Base-by-base conservation (phyloP, 2,113 vertebrate species). In the Perca schrenkii region DNA sequence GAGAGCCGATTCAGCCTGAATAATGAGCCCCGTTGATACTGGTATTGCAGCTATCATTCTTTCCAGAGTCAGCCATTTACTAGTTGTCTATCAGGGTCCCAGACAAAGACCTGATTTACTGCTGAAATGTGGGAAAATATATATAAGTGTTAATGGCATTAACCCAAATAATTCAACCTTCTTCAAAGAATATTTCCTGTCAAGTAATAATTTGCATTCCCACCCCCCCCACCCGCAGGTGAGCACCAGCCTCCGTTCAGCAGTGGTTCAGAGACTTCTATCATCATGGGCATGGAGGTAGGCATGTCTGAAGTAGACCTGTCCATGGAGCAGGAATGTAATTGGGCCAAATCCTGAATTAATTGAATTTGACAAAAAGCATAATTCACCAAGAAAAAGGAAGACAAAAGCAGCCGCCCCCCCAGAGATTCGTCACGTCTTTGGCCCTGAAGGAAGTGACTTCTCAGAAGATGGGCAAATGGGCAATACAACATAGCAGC, bases 221-320 rank as follows among this genome's bases (percentile, higher is more conserved):
- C 34, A n/a, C 5, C 69, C 12, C 43, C 94, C 22, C 50, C 25
- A 28, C 6, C 69, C 12, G 43, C 94, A 99, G 98, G 96, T 94
- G 98, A 98, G 72, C 96, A 96, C 85, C 97, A 97, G 88, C 96
- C 96, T 65, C 95, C 96, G 0, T 91, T 97, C 76, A 98, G 97
- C 96, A 98, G 97, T 6, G 97, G 97, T 81, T 98, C 97, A 0
- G 97, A 98, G 92, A 96, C 97, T 43, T 99, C 98, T 0, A 79
- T 97, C 78, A 97, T 97, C 72, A 94, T 96, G 95, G 96, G 96
- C 0, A 92, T 96, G 93, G 97, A 97, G 66, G 94, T 97, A 22
- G 96, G 95, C 90, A 94, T 97, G 62, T 98, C 97, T 0, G 97
- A 97, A 1, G 89, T 97, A 58, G 97, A 98, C 74, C 95, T 97